Conservation (phyloP, 2,113 vertebrate species). For the Labrus mixtus region DNA sequence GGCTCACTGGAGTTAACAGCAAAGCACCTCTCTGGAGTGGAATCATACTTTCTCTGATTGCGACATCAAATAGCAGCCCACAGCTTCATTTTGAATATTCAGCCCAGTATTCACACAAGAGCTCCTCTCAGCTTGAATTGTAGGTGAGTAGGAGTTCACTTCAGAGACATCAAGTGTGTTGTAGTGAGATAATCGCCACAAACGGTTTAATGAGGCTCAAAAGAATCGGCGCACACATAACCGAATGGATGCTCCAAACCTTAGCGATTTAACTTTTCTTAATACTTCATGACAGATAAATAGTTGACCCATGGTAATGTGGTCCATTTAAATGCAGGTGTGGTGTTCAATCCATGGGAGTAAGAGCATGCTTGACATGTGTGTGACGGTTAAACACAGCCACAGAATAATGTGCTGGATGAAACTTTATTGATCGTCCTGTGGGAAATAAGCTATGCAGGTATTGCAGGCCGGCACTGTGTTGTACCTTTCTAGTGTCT, state of each 20-base stretch:
- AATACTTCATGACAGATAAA: neutral
- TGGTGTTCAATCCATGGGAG: neutral
- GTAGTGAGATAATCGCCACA: slow-evolving; percentile 17
- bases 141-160: slow-evolving; percentile 25
- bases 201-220: slow-evolving; percentile 12
- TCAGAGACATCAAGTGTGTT: slow-evolving; percentile 25
- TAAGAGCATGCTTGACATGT: slow-evolving; percentile 7
- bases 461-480: neutral
- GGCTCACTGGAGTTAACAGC: neutral
- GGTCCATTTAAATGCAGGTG: slow-evolving; percentile 13
- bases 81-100: slow-evolving; percentile 30
- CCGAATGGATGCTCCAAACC: neutral
- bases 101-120: slow-evolving; percentile 7
- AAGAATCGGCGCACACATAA: neutral
- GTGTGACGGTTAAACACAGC: slow-evolving; percentile 2
- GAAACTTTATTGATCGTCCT: slow-evolving; percentile 7
- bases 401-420: slow-evolving; percentile 4
- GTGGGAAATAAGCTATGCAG: slow-evolving; percentile 29
- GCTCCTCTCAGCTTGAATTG: slow-evolving; percentile 24
- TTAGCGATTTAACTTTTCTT: neutral
- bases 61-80: slow-evolving; percentile 26
- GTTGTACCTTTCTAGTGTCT: slow-evolving; percentile 5
- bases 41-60: neutral
- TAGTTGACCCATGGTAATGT: slow-evolving; percentile 8
- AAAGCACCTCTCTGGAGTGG: slow-evolving; percentile 1